Evolutionary conservation across 2,888 invertebrate species (phyloP).

Genomic region (Lasioglossum villosulum): DNA sequence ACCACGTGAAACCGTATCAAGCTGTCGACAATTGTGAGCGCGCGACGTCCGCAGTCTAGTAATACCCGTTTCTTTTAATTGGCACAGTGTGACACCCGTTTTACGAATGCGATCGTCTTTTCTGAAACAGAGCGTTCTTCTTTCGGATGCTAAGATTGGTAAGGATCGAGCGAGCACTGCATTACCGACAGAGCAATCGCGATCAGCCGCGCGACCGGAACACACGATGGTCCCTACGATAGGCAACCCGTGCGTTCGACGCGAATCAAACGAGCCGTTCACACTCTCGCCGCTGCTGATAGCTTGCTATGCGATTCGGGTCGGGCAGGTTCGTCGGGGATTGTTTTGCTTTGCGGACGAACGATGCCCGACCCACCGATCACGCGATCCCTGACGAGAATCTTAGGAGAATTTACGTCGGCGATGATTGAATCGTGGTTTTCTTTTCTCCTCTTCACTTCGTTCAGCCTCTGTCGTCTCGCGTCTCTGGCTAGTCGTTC

Average conservation of each 20-base stretch:
- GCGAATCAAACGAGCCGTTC: neutral
- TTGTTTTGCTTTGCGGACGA: neutral
- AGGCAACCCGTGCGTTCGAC: neutral
- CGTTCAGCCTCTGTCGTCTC: neutral
- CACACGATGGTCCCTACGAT: neutral
- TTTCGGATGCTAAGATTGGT: neutral
- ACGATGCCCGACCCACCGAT: constrained; percentile 22
- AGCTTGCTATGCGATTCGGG: constrained; percentile 16
- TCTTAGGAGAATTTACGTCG: constrained; percentile 58
- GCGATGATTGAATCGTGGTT: constrained; percentile 47
- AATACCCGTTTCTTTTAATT: constrained; percentile 10
- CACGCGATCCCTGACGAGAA: constrained; percentile 26
- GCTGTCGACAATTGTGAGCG: neutral
- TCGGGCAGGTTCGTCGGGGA: constrained; percentile 21
- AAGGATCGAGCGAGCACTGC: neutral
- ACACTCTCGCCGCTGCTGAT: neutral
- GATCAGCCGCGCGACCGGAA: neutral
- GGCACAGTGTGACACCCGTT: constrained; percentile 4
- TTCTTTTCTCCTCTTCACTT: neutral
- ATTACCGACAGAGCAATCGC: neutral
- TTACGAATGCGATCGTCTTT: neutral
- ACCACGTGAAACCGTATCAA: neutral
- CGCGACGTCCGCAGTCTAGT: neutral
- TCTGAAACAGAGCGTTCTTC: neutral
- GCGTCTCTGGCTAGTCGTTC: constrained; percentile 1